phyloP scores from a whole-genome alignment of 35 echinoderm and acorn worm genomes.

The Lytechinus variegatus region DNA sequence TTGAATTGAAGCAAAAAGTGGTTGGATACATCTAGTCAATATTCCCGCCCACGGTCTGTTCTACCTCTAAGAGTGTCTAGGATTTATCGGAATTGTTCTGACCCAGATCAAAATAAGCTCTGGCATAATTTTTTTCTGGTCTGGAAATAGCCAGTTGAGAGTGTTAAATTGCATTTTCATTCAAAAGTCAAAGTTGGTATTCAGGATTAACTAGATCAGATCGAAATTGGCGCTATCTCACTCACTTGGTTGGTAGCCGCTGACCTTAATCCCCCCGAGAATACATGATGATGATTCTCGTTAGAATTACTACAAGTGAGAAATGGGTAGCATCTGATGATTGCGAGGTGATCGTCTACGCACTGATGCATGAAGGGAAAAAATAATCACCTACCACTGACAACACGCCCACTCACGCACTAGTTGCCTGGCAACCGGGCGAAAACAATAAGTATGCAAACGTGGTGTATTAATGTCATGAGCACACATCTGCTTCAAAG shows the following conservation, averaged over 20 bases:
- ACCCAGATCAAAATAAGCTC: not conserved
- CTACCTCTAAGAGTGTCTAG: not conserved
- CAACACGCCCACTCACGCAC: not conserved
- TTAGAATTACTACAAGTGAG: not conserved
- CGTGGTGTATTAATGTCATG: not conserved
- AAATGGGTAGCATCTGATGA: not conserved
- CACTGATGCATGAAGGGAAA: not conserved
- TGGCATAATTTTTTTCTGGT: not conserved
- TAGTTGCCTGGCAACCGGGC: not conserved
- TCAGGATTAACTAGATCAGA: not conserved
- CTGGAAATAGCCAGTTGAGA: not conserved
- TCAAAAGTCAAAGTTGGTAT: too few species aligned
- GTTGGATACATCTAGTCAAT: not conserved
- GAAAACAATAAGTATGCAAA: conserved; percentile 20
- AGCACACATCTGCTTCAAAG: not conserved
- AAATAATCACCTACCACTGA: not conserved
- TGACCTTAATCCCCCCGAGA: not conserved
- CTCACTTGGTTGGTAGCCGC: not conserved
- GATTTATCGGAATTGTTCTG: not conserved
- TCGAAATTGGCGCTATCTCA: not conserved
- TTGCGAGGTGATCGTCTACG: not conserved
- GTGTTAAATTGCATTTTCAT: too few species aligned
- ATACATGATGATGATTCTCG: not conserved
- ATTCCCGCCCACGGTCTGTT: too few species aligned
- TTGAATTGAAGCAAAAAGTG: not conserved